Conservation (phyloP, 1,140 invertebrate species). For the Drosophila bocqueti region DNA sequence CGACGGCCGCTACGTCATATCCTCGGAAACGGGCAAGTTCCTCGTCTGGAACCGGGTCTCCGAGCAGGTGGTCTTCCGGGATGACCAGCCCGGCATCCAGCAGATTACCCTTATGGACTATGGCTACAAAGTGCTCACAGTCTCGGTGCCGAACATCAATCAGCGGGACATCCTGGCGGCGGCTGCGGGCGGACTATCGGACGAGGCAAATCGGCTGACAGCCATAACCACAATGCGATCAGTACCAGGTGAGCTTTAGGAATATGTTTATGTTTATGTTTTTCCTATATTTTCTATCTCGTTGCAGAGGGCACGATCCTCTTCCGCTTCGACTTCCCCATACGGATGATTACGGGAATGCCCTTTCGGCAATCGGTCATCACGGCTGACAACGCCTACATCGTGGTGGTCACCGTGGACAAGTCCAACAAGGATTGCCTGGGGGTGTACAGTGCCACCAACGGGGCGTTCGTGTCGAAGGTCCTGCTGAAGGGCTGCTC, state of each 20-base stretch:
- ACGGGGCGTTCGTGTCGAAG: constrained; percentile 91
- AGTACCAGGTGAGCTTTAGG: constrained; percentile 87
- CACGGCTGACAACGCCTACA: constrained; percentile 91
- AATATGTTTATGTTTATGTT: neutral
- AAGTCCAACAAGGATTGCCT: constrained; percentile 93
- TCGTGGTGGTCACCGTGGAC: constrained; percentile 92
- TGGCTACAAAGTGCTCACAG: constrained; percentile 92
- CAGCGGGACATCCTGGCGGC: constrained; percentile 84
- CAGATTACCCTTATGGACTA: constrained; percentile 94
- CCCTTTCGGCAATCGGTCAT: constrained; percentile 91
- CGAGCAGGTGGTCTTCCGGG: constrained; percentile 93
- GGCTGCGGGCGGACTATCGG: constrained; percentile 47
- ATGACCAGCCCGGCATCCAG: constrained; percentile 93
- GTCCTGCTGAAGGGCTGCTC: constrained; percentile 88
- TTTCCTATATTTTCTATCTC: neutral
- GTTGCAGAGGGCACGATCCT: constrained; percentile 89
- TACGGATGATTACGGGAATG: constrained; percentile 88
- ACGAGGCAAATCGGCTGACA: constrained; percentile 87
- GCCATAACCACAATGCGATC: constrained; percentile 89
- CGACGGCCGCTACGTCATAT: constrained; percentile 93
- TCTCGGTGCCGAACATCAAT: constrained; percentile 89
- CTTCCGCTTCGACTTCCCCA: constrained; percentile 92
- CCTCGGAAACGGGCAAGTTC: constrained; percentile 96
- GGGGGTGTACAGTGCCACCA: constrained; percentile 93
- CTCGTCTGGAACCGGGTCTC: constrained; percentile 96